Conservation (phyloP, 2,888 invertebrate species). For the Acanthosepion esculentum region DNA sequence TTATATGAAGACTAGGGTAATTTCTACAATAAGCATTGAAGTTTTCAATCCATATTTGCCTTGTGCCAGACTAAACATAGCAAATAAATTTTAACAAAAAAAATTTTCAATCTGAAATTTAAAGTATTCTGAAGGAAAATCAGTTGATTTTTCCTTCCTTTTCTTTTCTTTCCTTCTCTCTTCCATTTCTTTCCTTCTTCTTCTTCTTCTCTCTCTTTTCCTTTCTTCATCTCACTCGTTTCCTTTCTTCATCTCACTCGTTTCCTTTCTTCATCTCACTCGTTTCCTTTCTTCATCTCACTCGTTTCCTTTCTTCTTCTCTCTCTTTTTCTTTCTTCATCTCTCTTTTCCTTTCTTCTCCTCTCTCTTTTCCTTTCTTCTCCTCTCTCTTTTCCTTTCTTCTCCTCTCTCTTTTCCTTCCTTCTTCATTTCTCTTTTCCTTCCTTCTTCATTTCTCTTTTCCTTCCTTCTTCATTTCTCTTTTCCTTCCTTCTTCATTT, state of each 20-base stretch:
- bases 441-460: no score
- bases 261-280: not conserved
- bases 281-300: not conserved
- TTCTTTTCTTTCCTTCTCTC: not conserved
- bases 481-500: no score
- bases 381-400: not conserved
- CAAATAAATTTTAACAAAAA: no score
- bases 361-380: not conserved
- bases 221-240: not conserved
- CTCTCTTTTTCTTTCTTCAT: not conserved
- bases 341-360: not conserved
- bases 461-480: no score
- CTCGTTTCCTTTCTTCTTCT: not conserved
- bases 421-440: no score
- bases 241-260: not conserved
- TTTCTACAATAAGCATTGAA: not conserved
- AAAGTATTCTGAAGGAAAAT: no score
- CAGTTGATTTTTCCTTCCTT: not conserved
- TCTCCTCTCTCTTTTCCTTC: not conserved
- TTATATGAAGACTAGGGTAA: not conserved
- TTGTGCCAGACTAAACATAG: not conserved
- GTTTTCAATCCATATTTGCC: not conserved
- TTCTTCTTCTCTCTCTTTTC: not conserved
- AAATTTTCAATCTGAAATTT: no score
- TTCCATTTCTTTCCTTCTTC: not conserved